Conservation (phyloP, 2,888 invertebrate genomes). For the Agonopterix alstromeriana region DNA sequence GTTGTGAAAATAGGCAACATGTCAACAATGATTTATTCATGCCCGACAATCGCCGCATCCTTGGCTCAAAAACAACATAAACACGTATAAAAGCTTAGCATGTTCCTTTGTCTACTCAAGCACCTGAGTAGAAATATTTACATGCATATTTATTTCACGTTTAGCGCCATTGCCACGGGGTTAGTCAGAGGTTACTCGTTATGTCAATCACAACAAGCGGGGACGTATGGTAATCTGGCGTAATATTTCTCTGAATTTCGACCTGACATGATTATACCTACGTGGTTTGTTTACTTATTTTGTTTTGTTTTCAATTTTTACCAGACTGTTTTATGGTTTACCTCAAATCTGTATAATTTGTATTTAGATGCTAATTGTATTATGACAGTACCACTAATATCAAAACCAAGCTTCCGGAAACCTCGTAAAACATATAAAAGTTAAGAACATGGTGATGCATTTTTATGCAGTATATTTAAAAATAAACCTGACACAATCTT, state of each 20-base stretch:
- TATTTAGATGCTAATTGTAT: too few relatives aligned
- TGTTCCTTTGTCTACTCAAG: slow-evolving; percentile 1
- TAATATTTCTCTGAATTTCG: neutral
- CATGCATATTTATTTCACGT: slow-evolving; percentile 5
- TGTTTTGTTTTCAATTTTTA: too few relatives aligned
- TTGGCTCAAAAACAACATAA: slow-evolving; percentile 31
- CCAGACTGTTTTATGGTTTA: too few relatives aligned
- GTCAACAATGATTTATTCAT: slow-evolving; percentile 34
- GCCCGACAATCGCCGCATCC: slow-evolving; percentile 25
- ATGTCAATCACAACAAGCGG: neutral
- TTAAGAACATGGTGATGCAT: too few relatives aligned
- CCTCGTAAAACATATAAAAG: too few relatives aligned
- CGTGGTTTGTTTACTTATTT: neutral
- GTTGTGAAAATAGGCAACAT: slow-evolving; percentile 40
- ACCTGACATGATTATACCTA: neutral
- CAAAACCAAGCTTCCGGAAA: too few relatives aligned
- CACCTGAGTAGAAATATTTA: neutral
- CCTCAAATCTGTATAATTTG: too few relatives aligned
- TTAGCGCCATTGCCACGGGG: neutral
- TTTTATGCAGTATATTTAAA: too few relatives aligned
- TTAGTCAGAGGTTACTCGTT: slow-evolving; percentile 5
- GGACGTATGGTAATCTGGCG: too few relatives aligned
- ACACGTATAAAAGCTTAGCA: slow-evolving; percentile 11
- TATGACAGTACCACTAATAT: too few relatives aligned
- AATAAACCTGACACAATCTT: too few relatives aligned